Evolutionary conservation across 1,140 invertebrate genomes (phyloP).

Genomic region (Chironomus tepperi): DNA sequence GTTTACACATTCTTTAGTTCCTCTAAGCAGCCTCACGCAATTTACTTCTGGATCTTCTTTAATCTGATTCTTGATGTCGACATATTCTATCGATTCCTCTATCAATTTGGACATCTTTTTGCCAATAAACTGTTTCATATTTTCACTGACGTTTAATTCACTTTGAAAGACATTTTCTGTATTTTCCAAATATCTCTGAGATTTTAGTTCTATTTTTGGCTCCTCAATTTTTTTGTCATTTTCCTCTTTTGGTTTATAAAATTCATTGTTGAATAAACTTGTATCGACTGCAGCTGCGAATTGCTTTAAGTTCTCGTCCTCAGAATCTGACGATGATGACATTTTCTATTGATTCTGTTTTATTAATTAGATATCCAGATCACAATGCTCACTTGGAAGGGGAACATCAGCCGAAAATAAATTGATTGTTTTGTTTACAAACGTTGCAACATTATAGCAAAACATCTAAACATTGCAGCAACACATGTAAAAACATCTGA

Average conservation of each 20-base stretch:
- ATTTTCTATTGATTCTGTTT: background rate
- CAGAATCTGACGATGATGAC: background rate
- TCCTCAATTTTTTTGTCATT: background rate
- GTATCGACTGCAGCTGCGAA: background rate
- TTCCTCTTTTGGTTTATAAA: background rate
- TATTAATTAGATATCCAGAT: too few species aligned
- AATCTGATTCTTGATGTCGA: background rate
- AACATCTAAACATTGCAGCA: too few species aligned
- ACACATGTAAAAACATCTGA: too few species aligned
- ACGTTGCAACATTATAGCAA: too few species aligned
- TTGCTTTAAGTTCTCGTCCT: background rate
- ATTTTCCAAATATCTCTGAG: constrained; percentile 2
- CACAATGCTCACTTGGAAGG: too few species aligned
- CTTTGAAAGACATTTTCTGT: background rate
- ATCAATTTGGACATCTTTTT: background rate
- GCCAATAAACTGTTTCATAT: constrained; percentile 4
- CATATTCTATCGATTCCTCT: background rate
- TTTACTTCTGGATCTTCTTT: background rate
- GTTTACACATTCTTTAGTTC: background rate
- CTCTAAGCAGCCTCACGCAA: background rate
- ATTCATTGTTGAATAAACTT: background rate
- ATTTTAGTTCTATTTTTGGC: background rate
- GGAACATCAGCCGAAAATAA: too few species aligned
- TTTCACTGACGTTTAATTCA: background rate
- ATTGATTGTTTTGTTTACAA: too few species aligned